A percentile compares a stretch with the other conserved stretches of the same genome.
These are phyloP conservation scores for Arenaria interpres DNA, from an alignment of 2,113 vertebrate species.

Conservation along the genomic window DNA sequence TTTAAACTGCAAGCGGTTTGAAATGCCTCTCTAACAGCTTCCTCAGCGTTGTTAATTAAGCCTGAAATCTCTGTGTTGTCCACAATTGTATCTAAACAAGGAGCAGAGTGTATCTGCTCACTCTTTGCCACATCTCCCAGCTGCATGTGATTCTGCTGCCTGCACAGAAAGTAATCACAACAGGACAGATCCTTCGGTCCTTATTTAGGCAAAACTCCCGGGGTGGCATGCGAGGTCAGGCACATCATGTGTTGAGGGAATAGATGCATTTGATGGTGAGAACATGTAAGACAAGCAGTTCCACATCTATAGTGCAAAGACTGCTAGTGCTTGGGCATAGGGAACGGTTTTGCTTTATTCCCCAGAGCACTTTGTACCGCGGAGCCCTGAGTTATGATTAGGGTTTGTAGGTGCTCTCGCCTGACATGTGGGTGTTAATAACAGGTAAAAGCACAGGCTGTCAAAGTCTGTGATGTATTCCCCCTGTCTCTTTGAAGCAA, in stretches of 20 bases:
- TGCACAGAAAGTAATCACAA: neutral
- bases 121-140: conserved; percentile 30
- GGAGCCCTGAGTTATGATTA: neutral
- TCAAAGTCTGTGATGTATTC: neutral
- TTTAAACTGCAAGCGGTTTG: conserved; percentile 28
- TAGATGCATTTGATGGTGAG: neutral
- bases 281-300: neutral
- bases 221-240: neutral
- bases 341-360: neutral
- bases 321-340: neutral
- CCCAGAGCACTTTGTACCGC: neutral
- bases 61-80: conserved; percentile 41
- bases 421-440: neutral
- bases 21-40: conserved; percentile 40
- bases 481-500: neutral
- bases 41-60: conserved; percentile 18
- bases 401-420: neutral
- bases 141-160: conserved; percentile 35
- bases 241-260: neutral
- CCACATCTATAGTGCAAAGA: neutral
- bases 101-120: neutral
- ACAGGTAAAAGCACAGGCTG: neutral
- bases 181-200: neutral
- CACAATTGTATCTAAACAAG: conserved; percentile 49
- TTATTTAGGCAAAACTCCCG: conserved; percentile 28